Evolutionary conservation across 2,113 vertebrate species (phyloP).

Genomic region (Ranitomeya imitator): DNA sequence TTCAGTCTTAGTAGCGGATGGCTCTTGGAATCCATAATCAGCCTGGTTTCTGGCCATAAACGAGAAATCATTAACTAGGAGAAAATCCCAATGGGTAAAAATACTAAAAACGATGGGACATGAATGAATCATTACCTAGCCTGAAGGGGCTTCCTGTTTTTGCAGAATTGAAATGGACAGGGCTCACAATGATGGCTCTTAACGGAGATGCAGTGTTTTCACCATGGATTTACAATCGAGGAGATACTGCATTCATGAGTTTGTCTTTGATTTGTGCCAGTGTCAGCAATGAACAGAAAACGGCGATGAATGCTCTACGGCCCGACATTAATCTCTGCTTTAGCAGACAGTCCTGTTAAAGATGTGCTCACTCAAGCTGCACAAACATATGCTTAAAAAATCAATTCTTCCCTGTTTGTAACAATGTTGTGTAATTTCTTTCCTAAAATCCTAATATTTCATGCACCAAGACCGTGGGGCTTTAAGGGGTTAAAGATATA

Average conservation of each 20-base stretch:
- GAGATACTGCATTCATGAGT: conserved; percentile 56
- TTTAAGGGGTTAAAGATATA: conserved; percentile 34
- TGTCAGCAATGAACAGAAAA: conserved; percentile 56
- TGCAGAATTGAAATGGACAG: conserved; percentile 54
- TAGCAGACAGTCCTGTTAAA: conserved; percentile 56
- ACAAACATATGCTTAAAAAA: conserved; percentile 56
- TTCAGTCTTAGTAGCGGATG: conserved; percentile 71
- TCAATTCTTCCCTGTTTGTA: conserved; percentile 51
- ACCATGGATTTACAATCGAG: conserved; percentile 52
- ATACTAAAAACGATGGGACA: conserved; percentile 13
- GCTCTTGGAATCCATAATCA: conserved; percentile 66
- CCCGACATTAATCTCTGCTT: conserved; percentile 53
- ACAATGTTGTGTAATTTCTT: conserved; percentile 46
- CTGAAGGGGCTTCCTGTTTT: conserved; percentile 44
- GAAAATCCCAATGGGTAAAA: conserved; percentile 30
- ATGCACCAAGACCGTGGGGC: not conserved
- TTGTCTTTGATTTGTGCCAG: conserved; percentile 56
- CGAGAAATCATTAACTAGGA: conserved; percentile 25
- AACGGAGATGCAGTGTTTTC: conserved; percentile 49
- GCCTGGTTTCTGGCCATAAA: conserved; percentile 52
- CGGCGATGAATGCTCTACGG: conserved; percentile 53
- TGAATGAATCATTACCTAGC: conserved; percentile 45
- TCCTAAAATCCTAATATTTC: conserved; percentile 33
- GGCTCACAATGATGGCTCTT: conserved; percentile 47
- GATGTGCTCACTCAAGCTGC: conserved; percentile 48